Conservation (phyloP, 2,113 vertebrate genomes). For the Trichechus manatus region DNA sequence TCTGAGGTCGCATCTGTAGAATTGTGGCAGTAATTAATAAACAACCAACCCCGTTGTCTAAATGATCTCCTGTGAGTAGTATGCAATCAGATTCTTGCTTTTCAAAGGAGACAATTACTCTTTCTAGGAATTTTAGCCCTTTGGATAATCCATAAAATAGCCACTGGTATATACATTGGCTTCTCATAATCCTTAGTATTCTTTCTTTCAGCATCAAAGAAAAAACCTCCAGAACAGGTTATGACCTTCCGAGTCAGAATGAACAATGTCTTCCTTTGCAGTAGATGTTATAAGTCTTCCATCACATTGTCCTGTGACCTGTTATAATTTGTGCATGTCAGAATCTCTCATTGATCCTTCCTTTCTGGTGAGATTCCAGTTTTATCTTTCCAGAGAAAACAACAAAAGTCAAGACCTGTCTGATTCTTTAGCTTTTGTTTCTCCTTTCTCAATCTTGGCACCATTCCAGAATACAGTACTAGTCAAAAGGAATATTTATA, state of each 20-base stretch:
- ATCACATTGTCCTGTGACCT: background rate
- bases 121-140: constrained; percentile 31
- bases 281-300: background rate
- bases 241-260: background rate
- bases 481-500: background rate
- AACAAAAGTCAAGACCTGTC: background rate
- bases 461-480: background rate
- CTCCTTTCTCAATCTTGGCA: background rate
- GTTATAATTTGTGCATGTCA: background rate
- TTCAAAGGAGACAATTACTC: background rate
- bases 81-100: background rate
- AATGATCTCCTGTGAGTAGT: background rate
- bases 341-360: background rate
- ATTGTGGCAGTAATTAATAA: no score
- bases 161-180: background rate
- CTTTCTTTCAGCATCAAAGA: background rate
- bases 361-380: background rate
- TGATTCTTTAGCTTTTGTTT: background rate
- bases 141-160: background rate
- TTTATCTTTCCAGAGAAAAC: background rate
- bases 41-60: background rate
- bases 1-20: background rate
- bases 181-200: background rate
- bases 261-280: constrained; percentile 25
- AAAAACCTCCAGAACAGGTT: background rate